These are phyloP conservation scores for Coptodon rendalli DNA, from an alignment of 2,113 vertebrate species.

Conservation along the genomic window DNA sequence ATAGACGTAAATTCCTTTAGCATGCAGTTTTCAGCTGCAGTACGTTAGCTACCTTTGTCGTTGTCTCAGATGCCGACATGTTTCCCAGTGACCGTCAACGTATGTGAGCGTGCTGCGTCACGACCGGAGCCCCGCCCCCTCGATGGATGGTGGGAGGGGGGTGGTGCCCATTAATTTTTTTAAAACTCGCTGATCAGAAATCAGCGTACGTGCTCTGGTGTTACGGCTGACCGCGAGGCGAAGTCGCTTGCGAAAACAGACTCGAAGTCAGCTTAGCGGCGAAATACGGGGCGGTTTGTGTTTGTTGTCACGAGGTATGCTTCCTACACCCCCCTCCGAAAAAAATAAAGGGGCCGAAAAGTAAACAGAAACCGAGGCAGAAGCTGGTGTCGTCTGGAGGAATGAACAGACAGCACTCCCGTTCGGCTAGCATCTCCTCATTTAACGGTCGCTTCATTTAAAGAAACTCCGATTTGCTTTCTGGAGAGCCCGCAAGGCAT, in stretches of 20 bases:
- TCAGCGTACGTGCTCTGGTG: conserved; percentile 1
- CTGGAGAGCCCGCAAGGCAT: background rate
- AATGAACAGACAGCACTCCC: background rate
- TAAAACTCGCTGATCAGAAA: conserved; percentile 34
- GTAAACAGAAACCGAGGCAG: conserved; percentile 43
- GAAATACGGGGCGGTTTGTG: background rate
- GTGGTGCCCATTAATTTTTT: background rate
- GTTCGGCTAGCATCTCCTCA: background rate
- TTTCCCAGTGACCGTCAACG: conserved; percentile 35
- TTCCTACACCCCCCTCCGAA: background rate
- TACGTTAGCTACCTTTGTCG: conserved; percentile 60
- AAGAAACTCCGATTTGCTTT: background rate
- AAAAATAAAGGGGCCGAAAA: conserved; percentile 24
- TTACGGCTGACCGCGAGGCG: background rate
- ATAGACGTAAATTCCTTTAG: background rate
- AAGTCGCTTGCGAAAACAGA: conserved; percentile 16
- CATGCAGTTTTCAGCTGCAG: background rate
- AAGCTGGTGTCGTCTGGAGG: background rate
- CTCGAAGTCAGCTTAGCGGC: conserved; percentile 17
- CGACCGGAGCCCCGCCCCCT: background rate
- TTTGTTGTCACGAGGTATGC: conserved; percentile 17
- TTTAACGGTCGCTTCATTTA: background rate
- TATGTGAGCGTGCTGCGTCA: conserved; percentile 23
- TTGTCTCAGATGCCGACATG: conserved; percentile 62
- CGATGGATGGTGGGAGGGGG: background rate